These are phyloP conservation scores for Cariama cristata DNA, from an alignment of 2,113 vertebrate species.

Conservation along the genomic window DNA sequence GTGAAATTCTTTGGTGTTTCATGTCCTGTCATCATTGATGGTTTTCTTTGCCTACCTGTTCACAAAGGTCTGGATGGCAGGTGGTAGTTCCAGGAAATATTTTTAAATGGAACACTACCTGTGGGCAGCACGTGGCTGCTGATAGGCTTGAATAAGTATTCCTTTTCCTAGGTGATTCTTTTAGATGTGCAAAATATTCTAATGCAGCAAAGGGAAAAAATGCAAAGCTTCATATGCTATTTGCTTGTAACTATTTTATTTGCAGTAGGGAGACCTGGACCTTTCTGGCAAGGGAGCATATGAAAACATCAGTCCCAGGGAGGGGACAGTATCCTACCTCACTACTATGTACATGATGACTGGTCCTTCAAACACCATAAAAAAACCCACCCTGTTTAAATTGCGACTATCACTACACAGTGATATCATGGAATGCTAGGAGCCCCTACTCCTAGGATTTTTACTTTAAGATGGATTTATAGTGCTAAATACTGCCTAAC, in stretches of 20 bases:
- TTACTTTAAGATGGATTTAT: constrained; percentile 39
- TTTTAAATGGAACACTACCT: constrained; percentile 66
- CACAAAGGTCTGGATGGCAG: constrained; percentile 79
- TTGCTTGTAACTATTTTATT: constrained; percentile 63
- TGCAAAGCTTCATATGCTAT: neutral
- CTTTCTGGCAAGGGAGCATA: constrained; percentile 86
- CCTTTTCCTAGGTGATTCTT: constrained; percentile 49
- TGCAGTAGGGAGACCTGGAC: constrained; percentile 55
- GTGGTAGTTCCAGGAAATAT: constrained; percentile 43
- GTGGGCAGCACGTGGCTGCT: constrained; percentile 33
- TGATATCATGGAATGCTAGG: neutral
- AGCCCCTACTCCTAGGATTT: constrained; percentile 45
- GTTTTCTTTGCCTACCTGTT: constrained; percentile 86
- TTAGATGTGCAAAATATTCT: neutral
- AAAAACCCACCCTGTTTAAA: constrained; percentile 13
- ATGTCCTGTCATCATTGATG: constrained; percentile 82
- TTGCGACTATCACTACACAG: neutral
- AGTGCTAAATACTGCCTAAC: constrained; percentile 66
- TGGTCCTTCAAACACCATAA: constrained; percentile 79
- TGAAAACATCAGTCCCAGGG: constrained; percentile 85
- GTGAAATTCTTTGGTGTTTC: constrained; percentile 74
- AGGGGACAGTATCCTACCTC: constrained; percentile 89
- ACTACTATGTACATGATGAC: constrained; percentile 81
- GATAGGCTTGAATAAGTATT: constrained; percentile 27
- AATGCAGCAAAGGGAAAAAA: neutral